These are phyloP conservation scores for Parambassis ranga DNA, from an alignment of 2,797 vertebrate genomes.

Conservation along the genomic window DNA sequence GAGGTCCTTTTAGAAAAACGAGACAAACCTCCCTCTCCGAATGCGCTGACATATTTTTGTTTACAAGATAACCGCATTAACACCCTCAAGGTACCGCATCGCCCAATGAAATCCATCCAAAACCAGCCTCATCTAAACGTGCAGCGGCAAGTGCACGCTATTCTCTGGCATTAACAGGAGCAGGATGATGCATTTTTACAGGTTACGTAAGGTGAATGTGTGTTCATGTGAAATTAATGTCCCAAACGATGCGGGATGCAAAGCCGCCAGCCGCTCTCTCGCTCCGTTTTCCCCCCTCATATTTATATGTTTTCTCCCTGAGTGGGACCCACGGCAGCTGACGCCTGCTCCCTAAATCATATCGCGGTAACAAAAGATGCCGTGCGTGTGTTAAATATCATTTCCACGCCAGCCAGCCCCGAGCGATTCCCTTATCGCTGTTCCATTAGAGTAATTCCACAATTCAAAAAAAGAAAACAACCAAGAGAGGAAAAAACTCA, in stretches of 20 bases:
- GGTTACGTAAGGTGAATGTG: conserved; percentile 71
- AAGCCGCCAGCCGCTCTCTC: conserved; percentile 16
- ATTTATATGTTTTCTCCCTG: background rate
- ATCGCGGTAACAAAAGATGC: conserved; percentile 82
- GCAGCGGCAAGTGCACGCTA: conserved; percentile 42
- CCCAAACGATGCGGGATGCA: conserved; percentile 25
- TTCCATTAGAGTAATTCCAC: conserved; percentile 64
- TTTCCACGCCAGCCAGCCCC: conserved; percentile 49
- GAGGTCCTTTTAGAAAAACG: conserved; percentile 29
- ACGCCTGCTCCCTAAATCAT: conserved; percentile 67
- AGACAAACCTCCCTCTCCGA: conserved; percentile 47
- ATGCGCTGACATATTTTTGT: conserved; percentile 68
- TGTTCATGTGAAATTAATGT: conserved; percentile 46
- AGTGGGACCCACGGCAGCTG: conserved; percentile 58
- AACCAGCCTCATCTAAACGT: conserved; percentile 46
- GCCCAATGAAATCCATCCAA: conserved; percentile 63
- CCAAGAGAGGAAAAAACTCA: conserved; percentile 74
- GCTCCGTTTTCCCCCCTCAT: background rate
- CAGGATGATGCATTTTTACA: conserved; percentile 18
- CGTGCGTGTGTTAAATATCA: conserved; percentile 65
- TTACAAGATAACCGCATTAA: conserved; percentile 75
- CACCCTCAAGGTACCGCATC: conserved; percentile 64
- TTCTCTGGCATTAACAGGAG: conserved; percentile 13
- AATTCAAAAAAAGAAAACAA: conserved; percentile 48
- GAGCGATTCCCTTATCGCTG: conserved; percentile 40